Percentiles rank a stretch among this genome's conserved stretches.
Evolutionary conservation across 2,888 invertebrate genomes (phyloP).

Genomic region (Lobophora halterata): DNA sequence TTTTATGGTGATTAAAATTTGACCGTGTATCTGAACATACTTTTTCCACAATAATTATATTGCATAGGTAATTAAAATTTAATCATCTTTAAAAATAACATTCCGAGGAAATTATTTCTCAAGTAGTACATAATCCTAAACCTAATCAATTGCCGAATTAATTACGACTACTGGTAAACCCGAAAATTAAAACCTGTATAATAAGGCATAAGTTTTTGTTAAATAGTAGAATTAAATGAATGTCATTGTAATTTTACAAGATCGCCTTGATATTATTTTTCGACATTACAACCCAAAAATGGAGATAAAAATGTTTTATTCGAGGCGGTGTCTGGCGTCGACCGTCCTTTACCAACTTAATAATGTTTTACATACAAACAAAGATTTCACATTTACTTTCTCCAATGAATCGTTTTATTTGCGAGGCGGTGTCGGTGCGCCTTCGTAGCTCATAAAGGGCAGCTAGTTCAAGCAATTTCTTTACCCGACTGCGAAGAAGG

Average conservation of each 20-base stretch:
- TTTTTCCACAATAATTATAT: too few species aligned
- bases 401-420: constrained; percentile 50
- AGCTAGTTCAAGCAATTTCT: constrained; percentile 16
- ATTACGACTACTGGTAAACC: too few species aligned
- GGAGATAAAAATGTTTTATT: constrained; percentile 13
- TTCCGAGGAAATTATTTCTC: too few species aligned
- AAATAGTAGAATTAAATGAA: constrained; percentile 17
- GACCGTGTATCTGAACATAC: too few species aligned
- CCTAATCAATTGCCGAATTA: too few species aligned
- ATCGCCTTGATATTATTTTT: constrained; percentile 38
- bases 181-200: too few species aligned
- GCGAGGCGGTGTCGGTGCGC: constrained; percentile 34
- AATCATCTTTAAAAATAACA: too few species aligned
- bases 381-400: constrained; percentile 70
- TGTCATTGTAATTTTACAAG: constrained; percentile 33
- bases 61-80: too few species aligned
- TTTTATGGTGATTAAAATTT: too few species aligned
- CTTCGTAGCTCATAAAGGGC: constrained; percentile 5
- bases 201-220: too few species aligned
- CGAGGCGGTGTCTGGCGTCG: constrained; percentile 4
- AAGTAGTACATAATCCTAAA: too few species aligned
- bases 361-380: constrained; percentile 42
- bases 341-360: constrained; percentile 32
- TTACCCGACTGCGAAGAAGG: constrained; percentile 1
- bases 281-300: constrained; percentile 20